Evolutionary conservation across 2,797 vertebrate genomes (phyloP), one percentile per base, ranked within the genome.

Genomic region (Anabas testudineus): DNA sequence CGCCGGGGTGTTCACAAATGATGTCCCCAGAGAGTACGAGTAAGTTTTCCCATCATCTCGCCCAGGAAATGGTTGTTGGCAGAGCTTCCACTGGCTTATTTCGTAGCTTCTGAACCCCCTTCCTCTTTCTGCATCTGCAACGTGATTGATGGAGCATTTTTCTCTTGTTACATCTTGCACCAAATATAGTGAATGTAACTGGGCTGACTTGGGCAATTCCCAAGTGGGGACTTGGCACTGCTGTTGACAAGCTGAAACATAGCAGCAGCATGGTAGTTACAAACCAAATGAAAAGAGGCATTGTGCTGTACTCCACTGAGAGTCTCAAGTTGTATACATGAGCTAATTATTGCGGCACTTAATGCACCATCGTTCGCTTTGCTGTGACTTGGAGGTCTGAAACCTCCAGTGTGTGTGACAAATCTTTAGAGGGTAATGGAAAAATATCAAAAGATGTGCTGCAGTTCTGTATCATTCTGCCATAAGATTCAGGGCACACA

Each of bases 91-190:
- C 81, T 73, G 74, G 75, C 90, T 92, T 83, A 88, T 91, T 90
- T 88, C 80, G 81, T 81, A 78, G 80, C 81, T 71, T 82, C 71
- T 86, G 76, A 77, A 67, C 51, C 68, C 49, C 19, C 59, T 63
- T 16, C 56, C 45, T 28, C 36, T 67, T 61, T 59, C 71, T 77
- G 78, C 69, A 87, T 81, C 71, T 70, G 77, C 78, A 51, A 67
- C n/a, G 34, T 90, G 91, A 92, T 88, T 85, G 88, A 93, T 91
- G 86, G 83, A 88, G 74, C 83, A 68, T 88, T 91, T 92, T 91
- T 82, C 84, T 79, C 74, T 61, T 82, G 74, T 87, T 89, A 88
- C 82, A 82, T 78, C 82, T 85, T n/a, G 59, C 80, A 81, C 87
- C 71, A 81, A 87, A 92, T 87, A 89, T 89, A 88, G 89, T 63